These are phyloP conservation scores for Corydoras maculifer DNA, from an alignment of 2,113 vertebrate species.

Conservation along the genomic window DNA sequence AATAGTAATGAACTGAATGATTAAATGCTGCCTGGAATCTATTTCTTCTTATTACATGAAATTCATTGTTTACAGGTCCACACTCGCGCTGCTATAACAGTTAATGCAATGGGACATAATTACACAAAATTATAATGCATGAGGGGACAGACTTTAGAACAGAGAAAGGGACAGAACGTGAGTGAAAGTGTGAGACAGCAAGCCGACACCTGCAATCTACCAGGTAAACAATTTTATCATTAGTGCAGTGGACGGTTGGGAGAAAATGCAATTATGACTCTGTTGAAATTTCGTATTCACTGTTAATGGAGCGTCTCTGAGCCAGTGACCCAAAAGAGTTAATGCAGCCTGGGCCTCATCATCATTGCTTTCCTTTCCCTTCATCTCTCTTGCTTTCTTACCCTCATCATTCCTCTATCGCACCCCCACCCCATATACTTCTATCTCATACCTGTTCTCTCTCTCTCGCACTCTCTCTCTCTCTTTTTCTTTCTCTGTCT, in stretches of 20 bases:
- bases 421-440: conserved; percentile 17
- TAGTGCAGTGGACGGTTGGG: conserved; percentile 45
- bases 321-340: conserved; percentile 54
- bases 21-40: too few relatives aligned
- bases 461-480: conserved; percentile 30
- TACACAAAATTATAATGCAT: background rate
- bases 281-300: conserved; percentile 50
- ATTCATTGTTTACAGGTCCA: too few relatives aligned
- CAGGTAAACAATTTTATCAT: conserved; percentile 47
- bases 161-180: background rate
- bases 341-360: conserved; percentile 47
- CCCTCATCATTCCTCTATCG: conserved; percentile 8
- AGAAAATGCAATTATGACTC: conserved; percentile 58
- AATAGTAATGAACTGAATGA: too few relatives aligned
- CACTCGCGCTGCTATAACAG: background rate
- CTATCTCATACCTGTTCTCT: conserved; percentile 29
- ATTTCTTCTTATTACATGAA: too few relatives aligned
- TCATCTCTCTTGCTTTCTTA: conserved; percentile 18
- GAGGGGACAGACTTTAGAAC: too few relatives aligned
- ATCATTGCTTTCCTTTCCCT: conserved; percentile 24
- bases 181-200: background rate
- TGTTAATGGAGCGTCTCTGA: conserved; percentile 54
- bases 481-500: conserved; percentile 16
- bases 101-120: background rate
- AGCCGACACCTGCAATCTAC: conserved; percentile 13